A percentile compares a stretch with the other conserved stretches of the same genome.
Evolutionary conservation across 2,888 invertebrate species (phyloP).

Genomic region (Ctenicera cuprea): DNA sequence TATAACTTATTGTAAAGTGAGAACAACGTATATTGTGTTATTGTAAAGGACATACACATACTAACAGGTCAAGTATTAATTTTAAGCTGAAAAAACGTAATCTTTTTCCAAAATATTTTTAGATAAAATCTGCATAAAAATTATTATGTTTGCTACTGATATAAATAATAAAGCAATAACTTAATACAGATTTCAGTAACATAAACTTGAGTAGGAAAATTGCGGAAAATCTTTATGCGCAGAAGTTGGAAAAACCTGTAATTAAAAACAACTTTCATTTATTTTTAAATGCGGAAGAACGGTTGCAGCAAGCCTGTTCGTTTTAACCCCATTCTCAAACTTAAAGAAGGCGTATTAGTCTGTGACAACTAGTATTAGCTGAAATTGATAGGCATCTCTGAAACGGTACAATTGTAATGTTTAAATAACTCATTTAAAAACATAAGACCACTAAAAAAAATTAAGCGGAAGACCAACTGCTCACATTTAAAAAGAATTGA

Average conservation of each 20-base stretch:
- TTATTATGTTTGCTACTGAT: no score
- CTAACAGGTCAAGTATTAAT: no score
- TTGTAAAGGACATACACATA: no score
- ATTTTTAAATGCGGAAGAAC: slow-evolving; percentile 5
- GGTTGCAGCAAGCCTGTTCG: not conserved
- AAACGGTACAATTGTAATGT: not conserved
- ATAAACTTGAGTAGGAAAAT: not conserved
- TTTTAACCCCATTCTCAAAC: slow-evolving; percentile 8
- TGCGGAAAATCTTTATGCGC: not conserved
- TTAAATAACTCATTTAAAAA: not conserved
- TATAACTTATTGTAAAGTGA: not conserved
- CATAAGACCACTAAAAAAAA: not conserved
- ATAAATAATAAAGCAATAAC: no score
- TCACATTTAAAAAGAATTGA: no score
- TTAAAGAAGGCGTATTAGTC: slow-evolving; percentile 21
- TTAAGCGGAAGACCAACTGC: no score
- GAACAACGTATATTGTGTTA: not conserved
- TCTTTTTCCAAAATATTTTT: no score
- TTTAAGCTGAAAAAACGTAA: no score
- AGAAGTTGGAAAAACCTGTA: no score
- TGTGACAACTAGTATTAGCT: slow-evolving; percentile 18
- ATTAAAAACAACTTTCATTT: not conserved
- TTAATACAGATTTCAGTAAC: not conserved
- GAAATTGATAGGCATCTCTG: slow-evolving; percentile 6
- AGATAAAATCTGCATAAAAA: no score